Base-by-base conservation (phyloP, 2,797 vertebrate genomes). In the Sebastes steindachneri region DNA sequence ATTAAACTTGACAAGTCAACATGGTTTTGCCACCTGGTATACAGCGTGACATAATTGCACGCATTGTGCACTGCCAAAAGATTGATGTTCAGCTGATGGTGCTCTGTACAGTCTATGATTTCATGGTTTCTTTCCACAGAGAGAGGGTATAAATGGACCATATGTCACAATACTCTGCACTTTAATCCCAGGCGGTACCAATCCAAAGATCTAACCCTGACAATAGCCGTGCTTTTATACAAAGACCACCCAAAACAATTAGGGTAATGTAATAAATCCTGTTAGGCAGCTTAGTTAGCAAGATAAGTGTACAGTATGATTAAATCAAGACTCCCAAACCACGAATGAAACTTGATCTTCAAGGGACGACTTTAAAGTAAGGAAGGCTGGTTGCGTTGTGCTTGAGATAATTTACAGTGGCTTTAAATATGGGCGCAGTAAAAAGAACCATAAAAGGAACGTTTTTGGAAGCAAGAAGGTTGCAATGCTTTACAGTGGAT, bases 361-460 rank as follows among this genome's bases (percentile, higher is more conserved):
- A 79, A 77, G 83, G 77, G 85, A 68, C 10, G 10, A 67, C 78
- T 80, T 79, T 75, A 73, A 37, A 73, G 78, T 17, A 51, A 77
- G 64, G 53, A 79, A 80, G 54, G 62, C 69, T 65, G 11, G 79
- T 69, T 33, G 83, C 78, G 73, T 75, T 73, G 69, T 7, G 29
- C 71, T 81, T 15, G 25, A 73, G 77, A 79, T 90, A 82, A 94
- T 92, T 95, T 92, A 94, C 85, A 89, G 86, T 37, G 89, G 73
- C 91, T 90, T 92, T 89, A 90, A 94, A 93, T 85, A 88, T 54
- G 64, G 77, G 68, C 65, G 60, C 60, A 78, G 84, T 85, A 82
- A 86, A 45, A 92, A 89, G 68, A 73, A 80, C 95, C 94, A 92
- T 95, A 95, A 92, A 95, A 95, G 92, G 93, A 92, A 79, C 68